A percentile compares a stretch with the other conserved stretches of the same genome.
phyloP scores from a whole-genome alignment of 2,113 vertebrate genomes.

The Cygnus buccinator region DNA sequence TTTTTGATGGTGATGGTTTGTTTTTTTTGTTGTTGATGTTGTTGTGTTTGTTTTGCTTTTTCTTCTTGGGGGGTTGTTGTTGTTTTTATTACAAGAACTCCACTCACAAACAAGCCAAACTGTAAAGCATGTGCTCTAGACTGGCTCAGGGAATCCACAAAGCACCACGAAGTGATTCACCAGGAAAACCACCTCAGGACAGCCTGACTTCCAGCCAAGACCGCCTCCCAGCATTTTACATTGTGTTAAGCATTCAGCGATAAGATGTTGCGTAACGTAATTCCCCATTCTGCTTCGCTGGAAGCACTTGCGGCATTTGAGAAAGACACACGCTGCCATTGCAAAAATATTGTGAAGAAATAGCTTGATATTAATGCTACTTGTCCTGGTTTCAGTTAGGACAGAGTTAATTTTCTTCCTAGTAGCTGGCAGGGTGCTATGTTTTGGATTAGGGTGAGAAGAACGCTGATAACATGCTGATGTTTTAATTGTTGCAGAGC shows the following conservation, averaged over 20 bases:
- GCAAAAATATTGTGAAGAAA: not conserved
- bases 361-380: not conserved
- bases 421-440: too few relatives aligned
- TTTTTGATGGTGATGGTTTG: not conserved
- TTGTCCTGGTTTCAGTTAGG: too few relatives aligned
- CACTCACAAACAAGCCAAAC: fast-evolving
- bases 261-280: not conserved
- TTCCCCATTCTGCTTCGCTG: not conserved
- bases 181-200: not conserved
- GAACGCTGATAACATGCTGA: too few relatives aligned
- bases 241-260: not conserved
- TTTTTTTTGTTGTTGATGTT: not conserved
- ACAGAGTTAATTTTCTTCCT: too few relatives aligned
- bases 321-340: not conserved
- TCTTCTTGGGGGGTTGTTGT: not conserved
- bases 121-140: not conserved
- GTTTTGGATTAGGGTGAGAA: too few relatives aligned
- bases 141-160: not conserved
- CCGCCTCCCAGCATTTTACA: not conserved
- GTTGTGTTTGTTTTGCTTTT: not conserved
- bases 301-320: not conserved
- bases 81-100: not conserved
- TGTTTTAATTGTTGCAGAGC: too few relatives aligned
- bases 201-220: not conserved
- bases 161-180: not conserved